Base-by-base conservation (phyloP, 2,888 invertebrate genomes). In the Fragum fragum region DNA sequence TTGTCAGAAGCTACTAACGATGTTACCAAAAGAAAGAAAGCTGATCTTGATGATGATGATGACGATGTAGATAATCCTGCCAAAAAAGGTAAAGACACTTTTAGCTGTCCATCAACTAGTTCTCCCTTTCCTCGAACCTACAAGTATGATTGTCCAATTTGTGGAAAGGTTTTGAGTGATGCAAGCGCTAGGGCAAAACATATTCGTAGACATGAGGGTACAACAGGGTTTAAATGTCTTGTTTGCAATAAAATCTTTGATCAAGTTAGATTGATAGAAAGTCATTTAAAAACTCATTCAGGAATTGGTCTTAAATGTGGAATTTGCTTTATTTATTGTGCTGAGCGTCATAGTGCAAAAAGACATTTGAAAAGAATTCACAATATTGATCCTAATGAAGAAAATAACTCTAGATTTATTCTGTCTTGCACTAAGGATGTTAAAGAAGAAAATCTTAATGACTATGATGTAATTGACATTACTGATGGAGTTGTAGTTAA, bases 131-230 rank as follows among this genome's bases (percentile, higher is more conserved):
- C 47, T 47, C 59, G 76, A 16, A 63, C 63, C 52, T 9, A 36
- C 32, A 36, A 36, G 32, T 85, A 85, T 75, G 85, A 85, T 36
- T 85, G 85, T 72, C 85, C 85, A 11, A 76, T 85, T 5, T 85
- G 85, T 80, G 80, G 80, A 0, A 80, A 82, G 39, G 69, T 82
- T 6, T 73, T 85, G 78, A 78, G 85, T 39, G 85, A 85, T 69
- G 82, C 85, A 11, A 85, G 85, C 76, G 82, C 85, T 7, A 68
- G 85, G 61, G 80, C 85, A 0, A 85, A 85, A 42, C 85, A 85
- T 69, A 85, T 85, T 32, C 75, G 83, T 47, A 53, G 85, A 47
- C 85, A 85, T 76, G 83, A 83, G 23, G 85, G 83, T 9, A 53
- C 55, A 23, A 78, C 81, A 7, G 83, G 82, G 14, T 85, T 85